Evolutionary conservation across 1,140 invertebrate species (phyloP), one percentile per base, ranked within the genome.

Genomic region (Cyphomyrmex costatus): DNA sequence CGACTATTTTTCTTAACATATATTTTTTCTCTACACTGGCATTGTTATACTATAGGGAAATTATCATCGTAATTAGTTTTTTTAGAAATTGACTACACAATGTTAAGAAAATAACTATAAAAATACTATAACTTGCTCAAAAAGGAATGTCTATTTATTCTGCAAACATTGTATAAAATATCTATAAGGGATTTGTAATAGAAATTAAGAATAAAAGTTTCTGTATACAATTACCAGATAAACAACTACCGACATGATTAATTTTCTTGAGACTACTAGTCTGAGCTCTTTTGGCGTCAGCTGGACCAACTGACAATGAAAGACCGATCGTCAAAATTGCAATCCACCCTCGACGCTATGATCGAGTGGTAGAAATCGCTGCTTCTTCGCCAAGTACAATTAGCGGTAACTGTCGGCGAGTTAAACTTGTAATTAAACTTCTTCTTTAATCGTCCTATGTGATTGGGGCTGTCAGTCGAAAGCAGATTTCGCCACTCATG

Each of bases 361-460:
- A 90, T 90, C 88, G 88, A 87, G 70, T 79, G 42, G 36, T 24
- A 60, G 66, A 49, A 89, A 89, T 86, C 87, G 53, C 65, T 14
- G 61, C 56, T 84, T 65, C 60, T 63, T 61, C 42, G 27, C 84
- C 51, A 78, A 78, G 87, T 85, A 88, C 87, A 89, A 89, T 89
- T 88, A 89, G 33, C 58, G 83, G 61, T 71, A 85, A 76, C 68
- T 63, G 82, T 68, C 84, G 53, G 33, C 24, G 33, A 61, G 65
- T 79, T 77, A 86, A 89, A 85, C 70, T 61, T 49, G 76, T 78
- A 89, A 88, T 89, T 89, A 89, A 89, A 89, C 87, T 88, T 88
- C 78, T 88, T 88, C 87, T 88, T 89, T 88, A 89, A 89, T 89
- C 88, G 76, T 33, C 49, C 61, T 36, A 70, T 80, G 70, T 86